Percentiles rank a stretch among this genome's conserved stretches.
Evolutionary conservation across 2,113 vertebrate species (phyloP).

Genomic region (Sylvilagus bachmani): DNA sequence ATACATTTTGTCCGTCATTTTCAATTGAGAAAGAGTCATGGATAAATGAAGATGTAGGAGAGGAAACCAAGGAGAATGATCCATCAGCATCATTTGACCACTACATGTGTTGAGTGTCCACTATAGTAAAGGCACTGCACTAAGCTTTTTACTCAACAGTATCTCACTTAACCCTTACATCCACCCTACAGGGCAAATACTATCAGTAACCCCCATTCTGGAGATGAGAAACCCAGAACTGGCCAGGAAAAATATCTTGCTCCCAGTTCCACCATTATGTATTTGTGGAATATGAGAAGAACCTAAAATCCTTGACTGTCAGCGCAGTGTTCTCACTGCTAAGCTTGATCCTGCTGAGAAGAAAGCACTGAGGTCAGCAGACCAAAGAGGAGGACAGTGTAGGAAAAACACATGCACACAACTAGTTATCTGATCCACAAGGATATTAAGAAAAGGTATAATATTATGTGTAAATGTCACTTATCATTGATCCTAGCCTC

Average conservation of each 20-base stretch:
- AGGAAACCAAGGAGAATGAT: slow-evolving; percentile 35
- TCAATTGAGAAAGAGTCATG: slow-evolving; percentile 18
- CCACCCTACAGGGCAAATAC: not conserved
- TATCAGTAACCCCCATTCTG: not conserved
- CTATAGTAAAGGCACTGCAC: not conserved
- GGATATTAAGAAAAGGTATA: slow-evolving; percentile 17
- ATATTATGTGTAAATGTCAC: not conserved
- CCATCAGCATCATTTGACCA: not conserved
- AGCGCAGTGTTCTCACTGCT: slow-evolving; percentile 27
- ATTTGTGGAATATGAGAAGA: slow-evolving; percentile 13
- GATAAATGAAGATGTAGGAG: not conserved
- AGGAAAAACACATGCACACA: not conserved
- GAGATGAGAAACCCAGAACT: slow-evolving; percentile 19
- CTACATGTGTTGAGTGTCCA: not conserved
- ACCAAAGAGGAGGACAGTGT: not conserved
- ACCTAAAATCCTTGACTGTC: slow-evolving; percentile 26
- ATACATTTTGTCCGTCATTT: not conserved
- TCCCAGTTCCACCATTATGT: slow-evolving; percentile 3
- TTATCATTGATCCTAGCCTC: slow-evolving; percentile 21
- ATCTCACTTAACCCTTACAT: slow-evolving; percentile 44
- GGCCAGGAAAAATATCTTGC: not conserved
- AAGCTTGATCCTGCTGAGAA: slow-evolving; percentile 13
- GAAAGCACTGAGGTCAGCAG: slow-evolving; percentile 42
- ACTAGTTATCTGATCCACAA: slow-evolving; percentile 29
- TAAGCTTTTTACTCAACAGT: not conserved